Base-by-base conservation (phyloP, 2,113 vertebrate genomes). In the Tricholaema leucomelas region DNA sequence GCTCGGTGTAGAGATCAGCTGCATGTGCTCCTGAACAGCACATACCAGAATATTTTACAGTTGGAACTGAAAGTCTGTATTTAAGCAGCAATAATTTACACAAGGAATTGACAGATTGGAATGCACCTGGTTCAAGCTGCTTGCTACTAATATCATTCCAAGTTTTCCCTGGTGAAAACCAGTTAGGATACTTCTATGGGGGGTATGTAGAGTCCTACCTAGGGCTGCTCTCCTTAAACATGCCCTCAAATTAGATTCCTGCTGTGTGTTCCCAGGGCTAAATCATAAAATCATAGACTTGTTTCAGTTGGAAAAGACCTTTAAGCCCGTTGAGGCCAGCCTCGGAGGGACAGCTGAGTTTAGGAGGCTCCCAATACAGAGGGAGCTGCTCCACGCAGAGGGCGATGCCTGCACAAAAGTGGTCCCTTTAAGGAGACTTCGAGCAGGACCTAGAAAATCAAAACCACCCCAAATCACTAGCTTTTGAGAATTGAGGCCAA, bases 81-180 rank as follows among this genome's bases (percentile, higher is more conserved):
- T 93, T 91, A 72, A 87, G 89, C 1, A 87, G 91, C 87, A 83
- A 80, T 93, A 89, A 95, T 44, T 96, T 73, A 96, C 71, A 2
- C 3, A 8, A 71, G 83, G 87, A 38, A 95, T 42, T 88, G 93
- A 95, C 92, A 94, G 93, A 10, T 71, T 96, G 95, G 92, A 96
- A 91, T 91, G 91, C 79, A 93, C 95, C 95, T 91, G 60, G 93
- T 67, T 75, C 76, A 16, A 83, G 72, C 92, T 81, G 40, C 25
- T 87, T 85, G 48, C 15, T 42, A 16, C 80, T 87, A 74, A 78
- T 60, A 42, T 30, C 60, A 77, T 87, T 95, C 92, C 85, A 86
- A 78, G 69, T 69, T 94, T 91, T 71, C 65, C 7, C 81, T 65
- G 75, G 9, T 64, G 67, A 80, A 67, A 95, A 81, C 63, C 87